Evolutionary conservation across 2,888 invertebrate species (phyloP).

Genomic region (Antitype chi): DNA sequence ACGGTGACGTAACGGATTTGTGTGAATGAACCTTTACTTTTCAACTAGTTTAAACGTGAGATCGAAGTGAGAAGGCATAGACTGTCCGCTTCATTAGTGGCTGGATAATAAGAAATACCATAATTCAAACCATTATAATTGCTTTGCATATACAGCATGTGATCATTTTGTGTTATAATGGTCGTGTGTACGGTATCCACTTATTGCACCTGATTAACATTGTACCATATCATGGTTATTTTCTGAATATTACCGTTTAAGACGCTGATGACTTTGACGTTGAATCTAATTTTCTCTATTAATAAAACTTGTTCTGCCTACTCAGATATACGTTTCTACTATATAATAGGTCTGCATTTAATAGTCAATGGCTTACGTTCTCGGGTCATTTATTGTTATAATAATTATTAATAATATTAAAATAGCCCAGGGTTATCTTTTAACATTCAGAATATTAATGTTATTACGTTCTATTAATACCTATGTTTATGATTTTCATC

Average conservation of each 20-base stretch:
- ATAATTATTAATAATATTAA: constrained; percentile 46
- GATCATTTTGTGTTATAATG: constrained; percentile 55
- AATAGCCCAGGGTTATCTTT: constrained; percentile 44
- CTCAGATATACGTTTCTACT: background rate
- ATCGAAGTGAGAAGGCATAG: constrained; percentile 47
- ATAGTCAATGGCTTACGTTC: constrained; percentile 37
- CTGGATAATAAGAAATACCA: constrained; percentile 66
- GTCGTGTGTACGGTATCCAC: constrained; percentile 38
- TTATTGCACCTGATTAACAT: constrained; percentile 61
- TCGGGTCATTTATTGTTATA: constrained; percentile 7
- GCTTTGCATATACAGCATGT: constrained; percentile 63
- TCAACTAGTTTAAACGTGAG: constrained; percentile 63
- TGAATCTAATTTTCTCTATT: constrained; percentile 50
- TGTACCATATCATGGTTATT: constrained; percentile 31
- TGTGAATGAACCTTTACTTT: constrained; percentile 10
- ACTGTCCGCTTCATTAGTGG: constrained; percentile 69
- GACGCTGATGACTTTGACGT: constrained; percentile 34
- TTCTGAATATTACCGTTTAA: constrained; percentile 45
- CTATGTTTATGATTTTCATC: constrained; percentile 49
- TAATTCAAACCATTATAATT: constrained; percentile 71
- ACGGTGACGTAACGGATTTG: background rate
- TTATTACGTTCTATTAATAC: constrained; percentile 40
- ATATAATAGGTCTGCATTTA: constrained; percentile 24
- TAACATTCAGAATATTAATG: constrained; percentile 19
- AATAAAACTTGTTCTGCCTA: constrained; percentile 29